Conservation (phyloP, 64 coral and sea anemone genomes). For the Acropora tenuis region DNA sequence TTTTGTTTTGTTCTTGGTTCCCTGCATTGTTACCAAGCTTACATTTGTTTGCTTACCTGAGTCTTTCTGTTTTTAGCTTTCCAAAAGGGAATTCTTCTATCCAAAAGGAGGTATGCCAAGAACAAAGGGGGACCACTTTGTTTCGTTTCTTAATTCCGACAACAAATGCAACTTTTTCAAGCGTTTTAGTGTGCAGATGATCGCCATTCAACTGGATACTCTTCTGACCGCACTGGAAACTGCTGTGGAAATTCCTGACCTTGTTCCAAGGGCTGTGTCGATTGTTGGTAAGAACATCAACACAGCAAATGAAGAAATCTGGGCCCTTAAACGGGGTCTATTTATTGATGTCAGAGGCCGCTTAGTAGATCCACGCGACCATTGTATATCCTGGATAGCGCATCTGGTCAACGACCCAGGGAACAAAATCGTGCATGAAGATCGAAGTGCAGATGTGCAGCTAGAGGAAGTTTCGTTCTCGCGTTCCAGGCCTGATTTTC, state of each 20-base stretch:
- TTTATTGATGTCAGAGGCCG: constrained; percentile 25
- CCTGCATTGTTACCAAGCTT: neutral
- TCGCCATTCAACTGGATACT: constrained; percentile 13
- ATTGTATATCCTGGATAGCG: constrained; percentile 15
- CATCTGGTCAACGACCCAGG: constrained; percentile 28
- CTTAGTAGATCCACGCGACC: constrained; percentile 1
- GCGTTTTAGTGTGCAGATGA: constrained; percentile 14
- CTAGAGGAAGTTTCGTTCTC: constrained; percentile 8
- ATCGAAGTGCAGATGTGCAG: constrained; percentile 32
- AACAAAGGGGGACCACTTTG: constrained; percentile 30
- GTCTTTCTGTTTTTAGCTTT: constrained; percentile 9
- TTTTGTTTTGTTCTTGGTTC: neutral
- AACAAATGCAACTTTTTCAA: constrained; percentile 29
- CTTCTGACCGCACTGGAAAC: constrained; percentile 23
- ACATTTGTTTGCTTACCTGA: constrained; percentile 10
- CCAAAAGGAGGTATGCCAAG: constrained; percentile 7
- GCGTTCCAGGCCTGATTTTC: constrained; percentile 4
- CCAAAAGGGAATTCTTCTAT: constrained; percentile 30
- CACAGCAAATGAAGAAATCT: constrained; percentile 23
- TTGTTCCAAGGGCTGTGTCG: constrained; percentile 13
- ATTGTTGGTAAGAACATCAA: constrained; percentile 37
- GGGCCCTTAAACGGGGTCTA: constrained; percentile 4
- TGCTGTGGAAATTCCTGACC: constrained; percentile 15
- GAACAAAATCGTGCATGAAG: constrained; percentile 5
- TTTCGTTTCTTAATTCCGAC: neutral